Percentiles rank a stretch among this genome's conserved stretches.
Evolutionary conservation across 2,888 invertebrate species (phyloP).

Genomic region (Oxytorus armatus): DNA sequence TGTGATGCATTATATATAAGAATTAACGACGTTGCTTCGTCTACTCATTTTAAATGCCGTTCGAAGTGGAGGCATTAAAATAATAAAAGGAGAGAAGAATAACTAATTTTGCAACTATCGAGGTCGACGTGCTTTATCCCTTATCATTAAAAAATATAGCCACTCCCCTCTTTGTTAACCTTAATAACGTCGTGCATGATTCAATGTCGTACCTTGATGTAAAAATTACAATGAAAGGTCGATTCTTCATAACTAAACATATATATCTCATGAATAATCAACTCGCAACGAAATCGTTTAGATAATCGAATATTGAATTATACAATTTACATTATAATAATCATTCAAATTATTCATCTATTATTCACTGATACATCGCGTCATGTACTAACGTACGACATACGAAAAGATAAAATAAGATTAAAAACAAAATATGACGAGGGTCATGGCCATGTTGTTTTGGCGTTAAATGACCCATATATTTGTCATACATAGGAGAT

Average conservation of each 20-base stretch:
- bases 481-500: conserved; percentile 24
- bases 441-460: neutral
- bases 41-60: conserved; percentile 44
- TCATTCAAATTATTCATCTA: neutral
- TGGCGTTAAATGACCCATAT: conserved; percentile 1
- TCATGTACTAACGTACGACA: too few species aligned
- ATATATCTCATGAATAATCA: conserved; percentile 31
- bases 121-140: conserved; percentile 60
- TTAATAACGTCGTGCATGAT: conserved; percentile 29
- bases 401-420: too few species aligned
- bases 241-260: conserved; percentile 2
- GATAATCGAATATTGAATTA: neutral
- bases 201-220: conserved; percentile 53
- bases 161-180: conserved; percentile 46
- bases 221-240: conserved; percentile 37
- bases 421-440: too few species aligned
- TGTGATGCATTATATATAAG: conserved; percentile 5
- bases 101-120: conserved; percentile 50
- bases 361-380: neutral
- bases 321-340: conserved; percentile 1
- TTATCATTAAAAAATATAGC: conserved; percentile 43
- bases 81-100: conserved; percentile 27
- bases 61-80: conserved; percentile 23
- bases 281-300: neutral
- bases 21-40: conserved; percentile 33